A percentile compares a stretch with the other conserved stretches of the same genome.
Evolutionary conservation across 2,797 vertebrate genomes (phyloP).

Genomic region (Tangara arthus): DNA sequence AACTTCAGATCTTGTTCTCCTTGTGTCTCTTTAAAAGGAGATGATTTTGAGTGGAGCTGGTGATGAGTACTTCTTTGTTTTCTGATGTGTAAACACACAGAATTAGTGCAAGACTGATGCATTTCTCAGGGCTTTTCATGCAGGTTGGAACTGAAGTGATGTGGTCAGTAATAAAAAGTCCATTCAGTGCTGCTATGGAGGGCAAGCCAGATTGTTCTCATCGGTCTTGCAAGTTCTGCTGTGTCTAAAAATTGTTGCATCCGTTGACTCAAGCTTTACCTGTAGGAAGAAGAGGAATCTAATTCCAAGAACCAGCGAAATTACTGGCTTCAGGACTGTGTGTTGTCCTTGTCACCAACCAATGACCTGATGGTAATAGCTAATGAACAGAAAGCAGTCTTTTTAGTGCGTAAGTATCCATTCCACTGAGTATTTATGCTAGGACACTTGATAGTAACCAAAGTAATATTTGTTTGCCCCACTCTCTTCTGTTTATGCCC

Average conservation of each 20-base stretch:
- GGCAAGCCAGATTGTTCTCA: background rate
- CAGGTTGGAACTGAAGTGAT: background rate
- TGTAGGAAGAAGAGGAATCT: constrained; percentile 82
- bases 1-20: background rate
- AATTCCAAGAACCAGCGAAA: constrained; percentile 68
- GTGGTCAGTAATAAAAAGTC: background rate
- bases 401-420: constrained; percentile 85
- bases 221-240: background rate
- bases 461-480: background rate
- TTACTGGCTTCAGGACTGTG: constrained; percentile 92
- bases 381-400: constrained; percentile 89
- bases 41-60: background rate
- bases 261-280: background rate
- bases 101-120: background rate
- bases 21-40: background rate
- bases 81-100: background rate
- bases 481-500: background rate
- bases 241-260: background rate
- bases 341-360: constrained; percentile 91
- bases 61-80: background rate
- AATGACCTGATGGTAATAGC: constrained; percentile 94
- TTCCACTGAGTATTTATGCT: background rate
- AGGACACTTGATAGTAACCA: background rate
- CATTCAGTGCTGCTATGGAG: background rate
- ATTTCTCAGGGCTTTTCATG: background rate